phyloP scores from a whole-genome alignment of 2,888 invertebrate species.

The Saturnia japonica region DNA sequence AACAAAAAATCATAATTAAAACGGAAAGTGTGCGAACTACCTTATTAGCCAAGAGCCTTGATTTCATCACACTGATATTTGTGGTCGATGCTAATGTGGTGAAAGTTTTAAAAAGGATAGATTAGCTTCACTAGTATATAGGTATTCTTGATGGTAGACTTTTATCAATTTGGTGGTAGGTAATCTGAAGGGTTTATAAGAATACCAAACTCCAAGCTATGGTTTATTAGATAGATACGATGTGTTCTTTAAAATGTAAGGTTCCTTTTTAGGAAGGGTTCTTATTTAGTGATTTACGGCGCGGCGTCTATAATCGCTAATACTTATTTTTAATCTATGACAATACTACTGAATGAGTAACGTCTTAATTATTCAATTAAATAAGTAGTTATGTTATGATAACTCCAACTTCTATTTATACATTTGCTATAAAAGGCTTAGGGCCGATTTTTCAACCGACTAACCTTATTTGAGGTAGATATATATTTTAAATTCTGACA shows the following conservation, averaged over 20 bases:
- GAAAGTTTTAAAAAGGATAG: slow-evolving; percentile 2
- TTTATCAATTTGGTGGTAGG: not conserved
- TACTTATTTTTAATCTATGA: not conserved
- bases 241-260: not conserved
- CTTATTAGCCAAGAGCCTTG: too few relatives aligned
- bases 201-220: not conserved
- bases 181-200: not conserved
- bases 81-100: not conserved
- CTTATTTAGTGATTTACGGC: too few relatives aligned
- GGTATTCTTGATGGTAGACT: too few relatives aligned
- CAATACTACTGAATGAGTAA: too few relatives aligned
- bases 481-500: too few relatives aligned
- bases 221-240: not conserved
- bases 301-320: not conserved
- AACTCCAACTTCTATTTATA: too few relatives aligned
- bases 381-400: too few relatives aligned
- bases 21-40: not conserved
- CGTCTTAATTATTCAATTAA: too few relatives aligned
- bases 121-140: too few relatives aligned
- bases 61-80: not conserved
- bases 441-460: too few relatives aligned
- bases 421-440: too few relatives aligned
- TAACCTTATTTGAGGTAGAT: too few relatives aligned
- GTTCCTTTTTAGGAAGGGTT: not conserved
- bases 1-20: not conserved